Evolutionary conservation across 2,888 invertebrate species (phyloP), one percentile per base, ranked within the genome.

Genomic region (Zaprionus lineosus): DNA sequence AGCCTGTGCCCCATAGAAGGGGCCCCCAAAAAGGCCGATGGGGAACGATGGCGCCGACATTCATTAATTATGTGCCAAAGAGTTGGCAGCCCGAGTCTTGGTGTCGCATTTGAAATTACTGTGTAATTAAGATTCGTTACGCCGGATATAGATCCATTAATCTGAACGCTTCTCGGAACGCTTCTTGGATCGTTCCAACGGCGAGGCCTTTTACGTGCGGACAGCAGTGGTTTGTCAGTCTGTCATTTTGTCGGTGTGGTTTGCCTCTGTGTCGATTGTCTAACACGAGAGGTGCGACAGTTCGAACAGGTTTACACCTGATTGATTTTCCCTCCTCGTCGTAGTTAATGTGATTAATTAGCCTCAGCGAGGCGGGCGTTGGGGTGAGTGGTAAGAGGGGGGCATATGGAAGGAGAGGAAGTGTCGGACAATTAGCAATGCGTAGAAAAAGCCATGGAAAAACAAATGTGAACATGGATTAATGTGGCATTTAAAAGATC

Each of bases 41-140:
- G 53, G 53, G 31, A 12, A 33, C n/a, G n/a, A n/a, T 34, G 48
- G 50, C 41, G 50, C 48, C 46, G 16, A 51, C 36, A 53, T 63
- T 61, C 79, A 84, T 84, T 79, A 84, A 78, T 78, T 62, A 78
- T 60, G 58, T 61, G 44, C 37, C 43, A 59, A 59, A 62, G 63
- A 51, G 40, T 58, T 24, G 33, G 24, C 44, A 67, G 82, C 82
- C 72, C 78, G 78, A 62, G 68, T 48, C 58, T 39, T 46, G 33
- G 41, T 34, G 52, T 24, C 39, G 15, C 7, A 9, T 34, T 50
- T 64, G 48, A 71, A 56, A 78, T 72, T 60, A 53, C 50, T 60
- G 65, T 64, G 52, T 74, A 72, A 82, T 79, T 84, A 84, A 69
- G 68, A 79, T 79, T 84, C 63, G 85, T 57, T 73, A 75, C 59